Evolutionary conservation across 2,888 invertebrate genomes (phyloP).

Genomic region (Dysmachus trigonus): DNA sequence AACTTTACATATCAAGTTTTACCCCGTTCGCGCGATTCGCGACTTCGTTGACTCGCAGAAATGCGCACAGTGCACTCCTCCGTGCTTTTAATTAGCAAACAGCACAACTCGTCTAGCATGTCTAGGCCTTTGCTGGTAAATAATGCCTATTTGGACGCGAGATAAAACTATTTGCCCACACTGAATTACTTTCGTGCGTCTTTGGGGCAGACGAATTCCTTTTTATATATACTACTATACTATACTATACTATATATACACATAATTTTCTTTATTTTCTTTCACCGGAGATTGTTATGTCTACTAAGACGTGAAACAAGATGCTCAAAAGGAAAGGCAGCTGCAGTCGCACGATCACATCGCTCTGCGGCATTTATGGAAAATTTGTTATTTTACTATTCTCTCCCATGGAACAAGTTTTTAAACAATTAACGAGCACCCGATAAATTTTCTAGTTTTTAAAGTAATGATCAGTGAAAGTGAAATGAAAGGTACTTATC

Average conservation of each 20-base stretch:
- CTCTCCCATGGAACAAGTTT: conserved; percentile 23
- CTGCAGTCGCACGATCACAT: conserved; percentile 37
- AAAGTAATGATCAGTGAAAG: conserved; percentile 41
- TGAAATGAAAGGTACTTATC: conserved; percentile 39
- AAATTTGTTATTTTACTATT: conserved; percentile 42
- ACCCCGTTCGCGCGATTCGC: not conserved
- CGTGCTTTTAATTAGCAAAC: conserved; percentile 24
- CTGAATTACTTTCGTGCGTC: conserved; percentile 40
- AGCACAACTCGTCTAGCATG: conserved; percentile 14
- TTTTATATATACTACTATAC: not conserved
- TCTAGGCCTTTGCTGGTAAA: conserved; percentile 33
- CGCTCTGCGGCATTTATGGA: conserved; percentile 35
- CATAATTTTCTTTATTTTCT: not conserved
- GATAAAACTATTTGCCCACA: conserved; percentile 36
- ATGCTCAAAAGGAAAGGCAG: conserved; percentile 39
- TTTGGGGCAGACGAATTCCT: conserved; percentile 32
- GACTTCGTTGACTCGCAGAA: not conserved
- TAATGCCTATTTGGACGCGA: conserved; percentile 33
- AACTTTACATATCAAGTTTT: conserved; percentile 37
- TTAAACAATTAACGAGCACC: conserved; percentile 41
- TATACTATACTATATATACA: not conserved
- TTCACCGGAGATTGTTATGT: conserved; percentile 38
- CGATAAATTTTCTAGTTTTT: conserved; percentile 41
- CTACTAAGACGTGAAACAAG: conserved; percentile 38
- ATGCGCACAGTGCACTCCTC: conserved; percentile 20